These are phyloP conservation scores for Diorhabda sublineata DNA, from an alignment of 1,140 invertebrate genomes.

Conservation along the genomic window DNA sequence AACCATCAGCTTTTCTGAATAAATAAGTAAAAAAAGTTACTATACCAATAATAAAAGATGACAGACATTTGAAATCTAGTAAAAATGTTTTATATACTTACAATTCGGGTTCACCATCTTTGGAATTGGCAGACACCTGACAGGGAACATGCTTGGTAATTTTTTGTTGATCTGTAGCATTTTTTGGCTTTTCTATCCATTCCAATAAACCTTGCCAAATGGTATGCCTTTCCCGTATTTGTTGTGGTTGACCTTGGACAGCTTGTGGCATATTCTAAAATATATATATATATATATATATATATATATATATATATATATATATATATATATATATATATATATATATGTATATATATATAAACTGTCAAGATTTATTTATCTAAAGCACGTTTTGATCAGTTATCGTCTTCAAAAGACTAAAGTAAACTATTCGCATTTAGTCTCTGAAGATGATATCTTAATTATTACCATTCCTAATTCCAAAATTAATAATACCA, in stretches of 20 bases:
- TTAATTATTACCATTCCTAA: no score
- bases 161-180: constrained; percentile 67
- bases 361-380: not conserved
- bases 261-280: constrained; percentile 29
- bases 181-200: constrained; percentile 85
- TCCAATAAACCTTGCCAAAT: constrained; percentile 87
- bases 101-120: constrained; percentile 82
- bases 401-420: no score
- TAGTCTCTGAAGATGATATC: no score
- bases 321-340: constrained; percentile 1
- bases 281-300: not conserved
- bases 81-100: constrained; percentile 46
- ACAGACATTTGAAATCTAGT: no score
- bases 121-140: constrained; percentile 71
- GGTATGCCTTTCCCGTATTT: constrained; percentile 57
- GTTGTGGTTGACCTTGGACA: constrained; percentile 30
- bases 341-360: not conserved
- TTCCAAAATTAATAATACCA: no score
- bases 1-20: constrained; percentile 79
- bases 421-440: no score
- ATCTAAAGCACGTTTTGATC: no score
- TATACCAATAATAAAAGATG: no score
- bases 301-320: not conserved
- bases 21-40: constrained; percentile 8
- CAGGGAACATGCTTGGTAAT: constrained; percentile 79